Base-by-base conservation (phyloP, 2,888 invertebrate species). In the Apocheima hispidaria region DNA sequence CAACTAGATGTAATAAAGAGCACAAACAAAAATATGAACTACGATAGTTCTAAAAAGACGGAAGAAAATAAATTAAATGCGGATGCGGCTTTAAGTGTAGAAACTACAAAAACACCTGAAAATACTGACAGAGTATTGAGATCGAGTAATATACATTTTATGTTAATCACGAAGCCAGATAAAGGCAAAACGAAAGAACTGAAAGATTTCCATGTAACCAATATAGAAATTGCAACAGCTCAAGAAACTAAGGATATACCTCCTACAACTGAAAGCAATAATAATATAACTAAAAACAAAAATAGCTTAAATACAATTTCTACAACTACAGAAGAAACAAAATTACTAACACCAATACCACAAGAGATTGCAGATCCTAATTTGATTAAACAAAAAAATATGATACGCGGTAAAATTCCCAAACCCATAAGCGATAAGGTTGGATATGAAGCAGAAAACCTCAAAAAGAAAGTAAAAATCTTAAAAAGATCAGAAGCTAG, bases 261-360 rank as follows among this genome's bases (percentile, higher is more conserved):
- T 21, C 14, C 14, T 2, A 23, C 3, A 9, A 14, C n/a, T 21
- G 4, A 33, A 1, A 16, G 9, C 4, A 7, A 33, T n/a, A 2
- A 18, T 16, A n/a, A 33, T 3, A 1, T n/a, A 23, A 46, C 35
- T n/a, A 21, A 23, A 35, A 1, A 21, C 4, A 4, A 14, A 23
- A 41, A 57, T 26, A 9, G 14, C 2, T n/a, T 9, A 28, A 36
- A 26, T 20, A 10, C 20, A 36, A 20, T 10, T 10, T 2, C 23
- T 50, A 33, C 28, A n/a, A 44, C 23, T 16, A 44, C 28, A 35
- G 21, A 40, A 35, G 21, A 43, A 49, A 35, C 21, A 21, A 38
- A 44, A 52, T 33, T 52, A 40, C 10, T 46, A 20, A 54, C 49
- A 18, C 51, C 63, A 38, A 40, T 40, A 26, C 2, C 21, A 36